phyloP scores from a whole-genome alignment of 2,113 vertebrate genomes.

The Pampusana beccarii region DNA sequence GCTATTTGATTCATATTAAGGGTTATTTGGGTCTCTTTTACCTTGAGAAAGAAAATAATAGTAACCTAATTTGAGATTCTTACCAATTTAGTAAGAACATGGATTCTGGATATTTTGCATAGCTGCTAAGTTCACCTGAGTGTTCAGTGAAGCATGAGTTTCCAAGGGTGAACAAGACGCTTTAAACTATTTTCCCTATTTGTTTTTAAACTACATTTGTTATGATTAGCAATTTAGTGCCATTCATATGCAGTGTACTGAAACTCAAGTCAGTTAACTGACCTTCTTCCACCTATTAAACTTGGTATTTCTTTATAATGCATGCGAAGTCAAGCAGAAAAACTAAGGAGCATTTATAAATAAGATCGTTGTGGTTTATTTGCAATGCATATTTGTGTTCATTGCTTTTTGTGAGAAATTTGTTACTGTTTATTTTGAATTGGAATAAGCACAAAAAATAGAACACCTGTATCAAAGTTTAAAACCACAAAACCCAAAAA shows the following conservation, averaged over 20 bases:
- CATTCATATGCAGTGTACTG: not conserved
- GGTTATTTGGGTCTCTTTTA: slow-evolving; percentile 32
- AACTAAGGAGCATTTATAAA: not conserved
- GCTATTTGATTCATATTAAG: slow-evolving; percentile 30
- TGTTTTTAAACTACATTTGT: slow-evolving; percentile 26
- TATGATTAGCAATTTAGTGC: not conserved
- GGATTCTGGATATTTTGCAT: slow-evolving; percentile 34
- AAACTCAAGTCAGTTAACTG: not conserved
- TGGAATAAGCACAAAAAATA: not conserved
- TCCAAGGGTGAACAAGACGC: not conserved
- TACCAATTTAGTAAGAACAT: slow-evolving; percentile 29
- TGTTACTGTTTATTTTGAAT: slow-evolving; percentile 14
- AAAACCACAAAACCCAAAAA: not conserved
- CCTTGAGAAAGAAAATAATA: slow-evolving; percentile 16
- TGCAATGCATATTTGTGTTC: not conserved
- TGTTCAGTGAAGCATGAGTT: not conserved
- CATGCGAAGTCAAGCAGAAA: not conserved
- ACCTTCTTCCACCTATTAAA: slow-evolving; percentile 26
- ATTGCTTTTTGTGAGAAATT: not conserved
- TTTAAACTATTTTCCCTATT: slow-evolving; percentile 3
- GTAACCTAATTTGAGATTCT: slow-evolving; percentile 44
- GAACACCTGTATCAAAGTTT: not conserved
- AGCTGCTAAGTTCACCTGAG: slow-evolving; percentile 22
- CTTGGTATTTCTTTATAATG: slow-evolving; percentile 7
- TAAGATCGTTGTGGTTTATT: not conserved